Conservation (phyloP, 2,113 vertebrate genomes). For the Amblyopsis rosae region DNA sequence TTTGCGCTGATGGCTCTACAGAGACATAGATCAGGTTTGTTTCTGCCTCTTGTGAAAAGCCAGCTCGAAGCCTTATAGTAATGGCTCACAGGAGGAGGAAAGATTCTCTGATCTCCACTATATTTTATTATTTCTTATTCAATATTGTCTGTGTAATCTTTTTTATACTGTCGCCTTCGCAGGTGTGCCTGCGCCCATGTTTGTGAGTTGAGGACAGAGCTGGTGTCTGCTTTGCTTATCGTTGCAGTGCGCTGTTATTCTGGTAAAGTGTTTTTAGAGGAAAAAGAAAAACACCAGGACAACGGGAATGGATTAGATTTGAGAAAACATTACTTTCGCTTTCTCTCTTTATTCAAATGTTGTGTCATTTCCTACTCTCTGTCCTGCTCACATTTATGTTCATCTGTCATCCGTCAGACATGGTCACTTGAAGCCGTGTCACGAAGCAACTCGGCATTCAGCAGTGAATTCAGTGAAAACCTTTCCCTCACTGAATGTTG, state of each 20-base stretch:
- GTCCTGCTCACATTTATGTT: slow-evolving; percentile 40
- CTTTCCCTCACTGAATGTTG: no score
- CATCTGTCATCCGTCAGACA: slow-evolving; percentile 43
- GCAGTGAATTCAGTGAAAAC: neutral
- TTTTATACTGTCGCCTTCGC: neutral
- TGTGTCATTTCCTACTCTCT: slow-evolving; percentile 20
- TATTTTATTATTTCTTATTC: slow-evolving; percentile 43
- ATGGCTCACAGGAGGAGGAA: slow-evolving; percentile 49
- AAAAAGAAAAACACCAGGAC: slow-evolving; percentile 36
- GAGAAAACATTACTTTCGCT: slow-evolving; percentile 32
- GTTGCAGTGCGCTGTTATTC: slow-evolving; percentile 13
- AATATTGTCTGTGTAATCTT: slow-evolving; percentile 26
- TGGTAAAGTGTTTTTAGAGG: slow-evolving; percentile 26
- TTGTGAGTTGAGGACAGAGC: slow-evolving; percentile 1
- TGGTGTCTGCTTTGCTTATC: slow-evolving; percentile 3
- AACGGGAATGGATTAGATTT: slow-evolving; percentile 44
- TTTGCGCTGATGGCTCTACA: slow-evolving; percentile 62
- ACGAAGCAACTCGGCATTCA: neutral
- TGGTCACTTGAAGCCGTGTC: slow-evolving; percentile 16
- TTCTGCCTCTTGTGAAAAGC: slow-evolving; percentile 48
- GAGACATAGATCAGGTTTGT: slow-evolving; percentile 53
- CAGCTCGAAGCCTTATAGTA: slow-evolving; percentile 38
- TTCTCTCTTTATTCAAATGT: slow-evolving; percentile 44
- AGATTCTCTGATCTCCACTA: slow-evolving; percentile 32
- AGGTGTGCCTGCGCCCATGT: neutral